These are phyloP conservation scores for Caenorhabditis zanzibari DNA, from an alignment of 2,888 invertebrate genomes.

Conservation along the genomic window DNA sequence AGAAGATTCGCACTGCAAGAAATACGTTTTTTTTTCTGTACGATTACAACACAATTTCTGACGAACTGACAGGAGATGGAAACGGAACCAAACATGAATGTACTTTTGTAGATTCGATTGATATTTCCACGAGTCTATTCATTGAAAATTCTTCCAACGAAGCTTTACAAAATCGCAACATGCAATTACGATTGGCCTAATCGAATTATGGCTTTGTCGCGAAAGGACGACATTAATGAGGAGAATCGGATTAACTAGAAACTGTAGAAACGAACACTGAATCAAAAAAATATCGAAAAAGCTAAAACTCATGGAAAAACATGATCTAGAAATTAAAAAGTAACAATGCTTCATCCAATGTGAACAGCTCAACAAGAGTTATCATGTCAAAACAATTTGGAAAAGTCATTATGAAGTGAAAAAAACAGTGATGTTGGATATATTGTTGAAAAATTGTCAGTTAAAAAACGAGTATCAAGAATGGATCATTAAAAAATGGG, in stretches of 20 bases:
- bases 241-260: conserved; percentile 7
- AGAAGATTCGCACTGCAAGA: background rate
- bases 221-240: background rate
- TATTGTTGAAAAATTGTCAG: background rate
- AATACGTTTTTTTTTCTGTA: conserved; percentile 35
- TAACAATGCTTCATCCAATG: background rate
- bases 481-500: background rate
- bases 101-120: background rate
- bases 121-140: background rate
- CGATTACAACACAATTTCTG: conserved; percentile 45
- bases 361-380: too few relatives aligned
- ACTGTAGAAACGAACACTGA: conserved; percentile 9
- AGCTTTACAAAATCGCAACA: conserved; percentile 48
- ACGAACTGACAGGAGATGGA: background rate
- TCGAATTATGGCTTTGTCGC: conserved; percentile 25
- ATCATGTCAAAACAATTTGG: background rate
- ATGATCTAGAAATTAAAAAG: background rate
- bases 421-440: background rate
- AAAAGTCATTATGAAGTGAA: background rate
- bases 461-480: conserved; percentile 12
- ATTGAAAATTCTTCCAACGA: background rate
- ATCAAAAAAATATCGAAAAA: conserved; percentile 33
- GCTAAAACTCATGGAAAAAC: conserved; percentile 5
- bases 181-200: conserved; percentile 11
- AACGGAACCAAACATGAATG: background rate